These are phyloP conservation scores for Brachyalestes nurse DNA, from an alignment of 2,797 vertebrate genomes.

Conservation along the genomic window DNA sequence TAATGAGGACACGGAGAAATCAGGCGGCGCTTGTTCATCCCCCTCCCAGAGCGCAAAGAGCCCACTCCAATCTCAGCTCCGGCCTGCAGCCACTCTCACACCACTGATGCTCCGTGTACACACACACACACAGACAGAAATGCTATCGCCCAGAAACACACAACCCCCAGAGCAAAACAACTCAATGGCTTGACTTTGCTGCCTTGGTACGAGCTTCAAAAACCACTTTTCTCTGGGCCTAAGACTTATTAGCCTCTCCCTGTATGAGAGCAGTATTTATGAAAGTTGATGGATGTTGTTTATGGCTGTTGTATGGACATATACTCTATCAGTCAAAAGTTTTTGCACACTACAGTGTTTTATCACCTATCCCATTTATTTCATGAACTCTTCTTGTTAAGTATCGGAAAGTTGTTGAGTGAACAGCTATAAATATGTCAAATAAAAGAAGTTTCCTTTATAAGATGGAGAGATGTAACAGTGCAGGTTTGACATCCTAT, in stretches of 20 bases:
- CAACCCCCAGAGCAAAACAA: slow-evolving; percentile 29
- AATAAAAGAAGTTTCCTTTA: no score
- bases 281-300: slow-evolving; percentile 66
- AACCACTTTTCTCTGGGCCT: slow-evolving; percentile 32
- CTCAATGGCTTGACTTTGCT: slow-evolving; percentile 65
- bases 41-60: slow-evolving; percentile 50
- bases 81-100: slow-evolving; percentile 19
- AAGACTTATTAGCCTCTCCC: slow-evolving; percentile 58
- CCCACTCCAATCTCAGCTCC: slow-evolving; percentile 26
- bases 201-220: slow-evolving; percentile 24
- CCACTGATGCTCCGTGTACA: slow-evolving; percentile 30
- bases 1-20: slow-evolving; percentile 80
- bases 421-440: no score
- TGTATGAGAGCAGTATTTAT: slow-evolving; percentile 48
- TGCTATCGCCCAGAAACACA: slow-evolving; percentile 5
- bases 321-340: slow-evolving; percentile 3
- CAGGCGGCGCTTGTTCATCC: slow-evolving; percentile 26
- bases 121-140: not conserved
- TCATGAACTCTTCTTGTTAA: no score
- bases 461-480: no score
- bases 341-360: no score
- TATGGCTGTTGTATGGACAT: slow-evolving; percentile 52
- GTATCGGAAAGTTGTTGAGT: no score
- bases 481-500: no score
- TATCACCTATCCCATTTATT: no score